Conservation (phyloP, 1,140 invertebrate genomes). For the Procambarus clarkii region DNA sequence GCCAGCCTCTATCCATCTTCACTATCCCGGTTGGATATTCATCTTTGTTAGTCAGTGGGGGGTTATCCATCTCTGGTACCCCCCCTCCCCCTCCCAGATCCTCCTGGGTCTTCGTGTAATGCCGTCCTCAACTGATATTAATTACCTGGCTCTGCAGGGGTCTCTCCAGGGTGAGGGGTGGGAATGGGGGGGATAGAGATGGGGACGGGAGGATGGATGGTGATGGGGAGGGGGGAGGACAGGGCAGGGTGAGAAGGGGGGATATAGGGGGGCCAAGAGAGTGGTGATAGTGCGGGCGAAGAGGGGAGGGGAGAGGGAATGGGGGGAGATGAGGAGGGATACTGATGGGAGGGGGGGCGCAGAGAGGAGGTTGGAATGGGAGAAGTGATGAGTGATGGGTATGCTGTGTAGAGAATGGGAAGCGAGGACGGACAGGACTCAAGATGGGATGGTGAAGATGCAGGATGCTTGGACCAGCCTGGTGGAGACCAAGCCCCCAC, state of each 20-base stretch:
- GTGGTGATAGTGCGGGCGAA: no score
- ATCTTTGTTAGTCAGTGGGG: slow-evolving; percentile 42
- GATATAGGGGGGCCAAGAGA: not conserved
- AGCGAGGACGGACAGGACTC: no score
- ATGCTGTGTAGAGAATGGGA: no score
- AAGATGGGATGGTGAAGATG: no score
- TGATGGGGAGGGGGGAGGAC: not conserved
- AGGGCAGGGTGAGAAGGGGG: not conserved
- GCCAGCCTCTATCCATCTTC: slow-evolving; percentile 11
- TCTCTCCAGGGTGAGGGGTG: not conserved
- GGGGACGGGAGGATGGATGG: not conserved
- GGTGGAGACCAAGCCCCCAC: no score
- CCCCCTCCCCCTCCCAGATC: slow-evolving; percentile 3
- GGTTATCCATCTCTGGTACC: not conserved
- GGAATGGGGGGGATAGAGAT: not conserved
- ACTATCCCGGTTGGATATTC: slow-evolving; percentile 18
- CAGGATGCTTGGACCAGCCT: no score
- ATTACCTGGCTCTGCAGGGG: slow-evolving; percentile 26
- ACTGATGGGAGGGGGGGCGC: no score
- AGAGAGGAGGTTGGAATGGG: no score
- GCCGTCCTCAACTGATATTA: slow-evolving; percentile 51
- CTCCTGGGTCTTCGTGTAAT: slow-evolving; percentile 28
- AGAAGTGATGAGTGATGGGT: no score
- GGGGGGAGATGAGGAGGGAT: no score
- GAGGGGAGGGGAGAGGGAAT: no score